Conservation (phyloP, 1,140 invertebrate species). For the Dendrolimus punctatus region DNA sequence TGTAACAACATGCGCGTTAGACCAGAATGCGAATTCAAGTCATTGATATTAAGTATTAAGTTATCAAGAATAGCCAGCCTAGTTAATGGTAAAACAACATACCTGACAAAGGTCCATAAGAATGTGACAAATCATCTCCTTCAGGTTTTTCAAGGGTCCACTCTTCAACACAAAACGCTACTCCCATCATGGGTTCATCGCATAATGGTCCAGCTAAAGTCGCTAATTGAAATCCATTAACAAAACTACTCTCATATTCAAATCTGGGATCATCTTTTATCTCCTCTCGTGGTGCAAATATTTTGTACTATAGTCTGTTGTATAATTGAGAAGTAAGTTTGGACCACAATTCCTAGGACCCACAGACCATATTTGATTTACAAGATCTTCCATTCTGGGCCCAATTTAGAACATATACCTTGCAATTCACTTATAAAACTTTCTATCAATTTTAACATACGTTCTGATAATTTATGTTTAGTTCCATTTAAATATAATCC, state of each 20-base stretch:
- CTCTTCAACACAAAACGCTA: constrained; percentile 91
- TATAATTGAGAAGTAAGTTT: constrained; percentile 89
- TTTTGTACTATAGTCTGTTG: constrained; percentile 73
- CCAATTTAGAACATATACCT: constrained; percentile 74
- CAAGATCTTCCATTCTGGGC: constrained; percentile 72
- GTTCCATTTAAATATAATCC: constrained; percentile 34
- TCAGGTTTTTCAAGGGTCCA: constrained; percentile 76
- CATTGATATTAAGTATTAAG: too few relatives aligned
- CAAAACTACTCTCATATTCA: constrained; percentile 84
- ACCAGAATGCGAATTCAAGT: too few relatives aligned
- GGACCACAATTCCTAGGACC: constrained; percentile 92
- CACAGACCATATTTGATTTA: constrained; percentile 90
- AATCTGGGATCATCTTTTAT: constrained; percentile 67
- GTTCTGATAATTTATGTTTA: constrained; percentile 57
- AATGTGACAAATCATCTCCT: constrained; percentile 58
- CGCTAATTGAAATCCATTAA: constrained; percentile 96
- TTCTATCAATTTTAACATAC: constrained; percentile 72
- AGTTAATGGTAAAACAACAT: constrained; percentile 8
- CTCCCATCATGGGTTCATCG: constrained; percentile 96
- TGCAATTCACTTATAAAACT: constrained; percentile 78
- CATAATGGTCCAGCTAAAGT: constrained; percentile 92
- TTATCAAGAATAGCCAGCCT: neutral
- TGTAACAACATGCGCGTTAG: too few relatives aligned
- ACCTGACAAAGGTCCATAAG: constrained; percentile 74
- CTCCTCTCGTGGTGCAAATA: constrained; percentile 56